These are phyloP conservation scores for Calephelis virginiensis DNA, from an alignment of 1,140 invertebrate species.

Conservation along the genomic window DNA sequence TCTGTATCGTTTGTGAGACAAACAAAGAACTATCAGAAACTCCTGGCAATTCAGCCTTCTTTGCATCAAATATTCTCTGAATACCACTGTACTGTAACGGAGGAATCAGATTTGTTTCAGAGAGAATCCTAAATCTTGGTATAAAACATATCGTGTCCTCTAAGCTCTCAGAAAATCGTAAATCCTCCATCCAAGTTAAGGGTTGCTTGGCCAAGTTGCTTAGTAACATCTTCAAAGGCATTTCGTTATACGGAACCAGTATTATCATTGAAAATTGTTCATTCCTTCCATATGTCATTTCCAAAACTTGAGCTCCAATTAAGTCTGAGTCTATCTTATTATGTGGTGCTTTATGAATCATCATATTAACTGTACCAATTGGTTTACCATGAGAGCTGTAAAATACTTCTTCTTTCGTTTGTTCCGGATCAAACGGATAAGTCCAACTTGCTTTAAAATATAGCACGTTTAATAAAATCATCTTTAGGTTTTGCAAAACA, in stretches of 20 bases:
- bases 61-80: slow-evolving; percentile 80
- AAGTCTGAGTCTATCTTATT: slow-evolving; percentile 54
- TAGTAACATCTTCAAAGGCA: slow-evolving; percentile 58
- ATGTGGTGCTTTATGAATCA: slow-evolving; percentile 74
- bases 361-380: slow-evolving; percentile 77
- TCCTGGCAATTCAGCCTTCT: slow-evolving; percentile 81
- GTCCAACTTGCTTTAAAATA: slow-evolving; percentile 89
- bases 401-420: slow-evolving; percentile 77
- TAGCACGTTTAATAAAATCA: slow-evolving; percentile 85
- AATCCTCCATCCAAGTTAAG: slow-evolving; percentile 73
- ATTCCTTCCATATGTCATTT: slow-evolving; percentile 83
- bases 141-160: slow-evolving; percentile 81
- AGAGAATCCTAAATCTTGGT: slow-evolving; percentile 81
- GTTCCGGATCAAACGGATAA: slow-evolving; percentile 80
- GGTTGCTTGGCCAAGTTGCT: slow-evolving; percentile 74
- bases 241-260: slow-evolving; percentile 80
- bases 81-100: slow-evolving; percentile 82
- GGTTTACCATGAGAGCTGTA: slow-evolving; percentile 71
- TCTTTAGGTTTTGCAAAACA: slow-evolving; percentile 74
- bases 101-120: slow-evolving; percentile 78
- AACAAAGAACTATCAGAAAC: slow-evolving; percentile 79
- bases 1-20: slow-evolving; percentile 81
- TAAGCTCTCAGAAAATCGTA: slow-evolving; percentile 56
- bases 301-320: slow-evolving; percentile 81
- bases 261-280: slow-evolving; percentile 82